Evolutionary conservation across 2,797 vertebrate species (phyloP).

Genomic region (Ambastaia sidthimunki): DNA sequence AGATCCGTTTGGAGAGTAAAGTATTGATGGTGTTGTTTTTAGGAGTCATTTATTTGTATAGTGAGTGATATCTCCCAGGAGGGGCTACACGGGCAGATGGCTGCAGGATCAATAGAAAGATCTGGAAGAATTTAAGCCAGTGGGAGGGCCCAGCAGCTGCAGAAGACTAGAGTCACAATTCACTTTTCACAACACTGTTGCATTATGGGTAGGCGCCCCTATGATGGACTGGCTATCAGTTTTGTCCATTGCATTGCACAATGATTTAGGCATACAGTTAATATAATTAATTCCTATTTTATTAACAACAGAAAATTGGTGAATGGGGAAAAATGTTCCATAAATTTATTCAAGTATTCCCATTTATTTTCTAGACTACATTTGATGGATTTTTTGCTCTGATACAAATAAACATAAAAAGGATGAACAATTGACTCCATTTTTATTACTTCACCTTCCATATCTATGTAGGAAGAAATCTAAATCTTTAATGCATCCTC

Average conservation of each 20-base stretch:
- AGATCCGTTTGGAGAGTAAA: conserved; percentile 5
- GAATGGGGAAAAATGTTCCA: neutral
- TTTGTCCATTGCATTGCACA: neutral
- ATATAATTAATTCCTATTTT: neutral
- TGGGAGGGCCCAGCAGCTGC: conserved; percentile 21
- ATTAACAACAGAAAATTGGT: conserved; percentile 2
- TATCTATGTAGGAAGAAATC: neutral
- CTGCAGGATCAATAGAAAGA: conserved; percentile 30
- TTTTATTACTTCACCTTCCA: neutral
- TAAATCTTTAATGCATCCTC: conserved; percentile 26
- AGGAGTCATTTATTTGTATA: conserved; percentile 14
- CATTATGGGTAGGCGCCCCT: neutral
- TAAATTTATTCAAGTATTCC: neutral
- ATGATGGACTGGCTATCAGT: neutral
- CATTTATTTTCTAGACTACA: neutral
- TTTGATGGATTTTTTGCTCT: neutral
- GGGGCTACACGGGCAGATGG: conserved; percentile 8
- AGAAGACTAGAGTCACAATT: conserved; percentile 7
- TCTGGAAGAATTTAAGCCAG: neutral
- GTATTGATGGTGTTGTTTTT: conserved; percentile 8
- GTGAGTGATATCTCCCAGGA: conserved; percentile 27
- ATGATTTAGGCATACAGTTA: no score
- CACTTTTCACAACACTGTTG: neutral
- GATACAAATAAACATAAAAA: conserved; percentile 4
- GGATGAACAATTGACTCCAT: neutral